Conservation (phyloP, 2,113 vertebrate genomes). For the Holacanthus passer region DNA sequence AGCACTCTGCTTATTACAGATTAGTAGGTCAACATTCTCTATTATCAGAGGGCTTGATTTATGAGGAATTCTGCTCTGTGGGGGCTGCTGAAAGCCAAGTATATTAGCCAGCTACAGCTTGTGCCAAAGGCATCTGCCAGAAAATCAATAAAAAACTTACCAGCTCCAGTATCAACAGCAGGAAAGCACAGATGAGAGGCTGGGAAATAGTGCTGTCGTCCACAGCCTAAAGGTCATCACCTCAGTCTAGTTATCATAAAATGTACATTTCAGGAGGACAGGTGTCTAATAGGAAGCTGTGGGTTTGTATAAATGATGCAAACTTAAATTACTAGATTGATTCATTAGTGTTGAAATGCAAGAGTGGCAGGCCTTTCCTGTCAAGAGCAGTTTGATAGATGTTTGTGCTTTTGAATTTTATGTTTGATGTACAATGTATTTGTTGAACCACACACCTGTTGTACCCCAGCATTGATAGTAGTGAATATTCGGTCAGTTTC, state of each 20-base stretch:
- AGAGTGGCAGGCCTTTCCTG: not conserved
- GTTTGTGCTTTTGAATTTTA: slow-evolving; percentile 1
- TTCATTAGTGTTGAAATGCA: not conserved
- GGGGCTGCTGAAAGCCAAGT: slow-evolving; percentile 75
- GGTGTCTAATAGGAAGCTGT: not conserved
- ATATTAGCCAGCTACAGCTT: slow-evolving; percentile 76
- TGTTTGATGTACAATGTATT: slow-evolving; percentile 10
- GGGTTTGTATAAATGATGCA: not conserved
- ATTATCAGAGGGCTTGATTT: slow-evolving; percentile 78
- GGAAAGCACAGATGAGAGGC: slow-evolving; percentile 40
- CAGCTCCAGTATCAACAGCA: slow-evolving; percentile 52
- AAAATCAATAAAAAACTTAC: slow-evolving; percentile 80
- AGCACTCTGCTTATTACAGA: slow-evolving; percentile 80
- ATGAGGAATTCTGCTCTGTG: slow-evolving; percentile 59
- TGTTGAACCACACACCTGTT: not conserved
- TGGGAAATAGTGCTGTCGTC: slow-evolving; percentile 39
- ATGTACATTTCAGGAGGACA: slow-evolving; percentile 24
- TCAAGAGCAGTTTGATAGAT: slow-evolving; percentile 4
- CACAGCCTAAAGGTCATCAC: slow-evolving; percentile 10
- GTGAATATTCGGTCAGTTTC: not conserved
- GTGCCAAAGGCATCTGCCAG: slow-evolving; percentile 78
- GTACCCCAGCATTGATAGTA: not conserved
- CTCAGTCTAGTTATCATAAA: slow-evolving; percentile 43
- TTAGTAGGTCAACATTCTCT: slow-evolving; percentile 79
- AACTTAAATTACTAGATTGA: not conserved